phyloP scores from a whole-genome alignment of 2,888 invertebrate species.

The Rhabditoides inermis region DNA sequence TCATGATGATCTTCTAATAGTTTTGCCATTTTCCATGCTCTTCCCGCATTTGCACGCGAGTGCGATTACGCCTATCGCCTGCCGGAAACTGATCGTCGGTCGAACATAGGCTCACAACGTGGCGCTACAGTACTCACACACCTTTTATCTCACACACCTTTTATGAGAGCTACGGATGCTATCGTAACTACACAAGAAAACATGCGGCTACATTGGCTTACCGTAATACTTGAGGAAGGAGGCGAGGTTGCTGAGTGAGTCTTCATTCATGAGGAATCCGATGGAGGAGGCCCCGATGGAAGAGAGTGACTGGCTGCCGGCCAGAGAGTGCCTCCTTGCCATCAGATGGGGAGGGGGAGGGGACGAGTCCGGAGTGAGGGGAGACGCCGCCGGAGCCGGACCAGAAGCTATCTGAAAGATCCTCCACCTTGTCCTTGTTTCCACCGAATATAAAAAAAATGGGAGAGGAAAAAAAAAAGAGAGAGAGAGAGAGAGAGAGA shows the following conservation, averaged over 20 bases:
- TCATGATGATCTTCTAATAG: too few relatives aligned
- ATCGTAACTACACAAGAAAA: background rate
- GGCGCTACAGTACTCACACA: too few relatives aligned
- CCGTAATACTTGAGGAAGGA: conserved; percentile 48
- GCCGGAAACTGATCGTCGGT: too few relatives aligned
- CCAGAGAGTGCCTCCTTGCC: conserved; percentile 19
- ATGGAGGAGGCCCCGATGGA: conserved; percentile 2
- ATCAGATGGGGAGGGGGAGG: background rate
- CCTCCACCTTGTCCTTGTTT: background rate
- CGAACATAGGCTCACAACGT: too few relatives aligned
- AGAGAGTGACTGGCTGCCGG: conserved; percentile 8
- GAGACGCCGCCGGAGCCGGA: background rate
- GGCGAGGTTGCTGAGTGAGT: conserved; percentile 41
- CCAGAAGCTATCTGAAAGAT: conserved; percentile 23
- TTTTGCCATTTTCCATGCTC: too few relatives aligned
- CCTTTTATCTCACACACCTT: too few relatives aligned
- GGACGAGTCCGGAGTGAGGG: background rate
- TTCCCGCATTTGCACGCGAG: too few relatives aligned
- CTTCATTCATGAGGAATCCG: conserved; percentile 39
- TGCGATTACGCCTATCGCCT: too few relatives aligned
- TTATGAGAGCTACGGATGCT: too few relatives aligned
- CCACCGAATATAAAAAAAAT: too few relatives aligned
- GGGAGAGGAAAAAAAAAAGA: too few relatives aligned
- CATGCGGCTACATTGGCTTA: conserved; percentile 7
- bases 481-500: background rate